Evolutionary conservation across 2,888 invertebrate genomes (phyloP).

Genomic region (Drosophila hawaiiensis): DNA sequence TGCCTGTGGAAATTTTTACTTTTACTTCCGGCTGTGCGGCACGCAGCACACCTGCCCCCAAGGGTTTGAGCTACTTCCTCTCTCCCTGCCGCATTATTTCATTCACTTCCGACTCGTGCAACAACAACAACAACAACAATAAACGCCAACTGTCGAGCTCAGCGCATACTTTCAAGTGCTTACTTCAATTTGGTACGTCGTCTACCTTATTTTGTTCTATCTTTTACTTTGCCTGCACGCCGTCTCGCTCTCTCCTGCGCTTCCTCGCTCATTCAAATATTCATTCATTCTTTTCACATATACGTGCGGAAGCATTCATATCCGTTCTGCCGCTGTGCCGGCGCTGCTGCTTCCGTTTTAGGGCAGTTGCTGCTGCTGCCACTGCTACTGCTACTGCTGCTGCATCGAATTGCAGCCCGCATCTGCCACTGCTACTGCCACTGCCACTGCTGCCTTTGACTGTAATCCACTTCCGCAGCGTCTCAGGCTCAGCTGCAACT

Average conservation of each 20-base stretch:
- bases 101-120: slow-evolving; percentile 49
- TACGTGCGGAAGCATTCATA: slow-evolving; percentile 80
- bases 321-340: slow-evolving; percentile 61
- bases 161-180: slow-evolving; percentile 40
- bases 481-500: slow-evolving; percentile 23
- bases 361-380: slow-evolving; percentile 30
- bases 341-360: slow-evolving; percentile 59
- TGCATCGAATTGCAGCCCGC: slow-evolving; percentile 58
- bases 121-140: slow-evolving; percentile 12
- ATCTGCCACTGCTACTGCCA: slow-evolving; percentile 47
- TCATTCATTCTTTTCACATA: slow-evolving; percentile 34
- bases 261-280: background rate
- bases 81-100: slow-evolving; percentile 15
- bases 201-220: slow-evolving; percentile 43
- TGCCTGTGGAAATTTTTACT: slow-evolving; percentile 37
- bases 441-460: slow-evolving; percentile 29
- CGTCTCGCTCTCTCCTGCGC: slow-evolving; percentile 5
- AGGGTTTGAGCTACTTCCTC: slow-evolving; percentile 35
- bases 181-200: slow-evolving; percentile 33
- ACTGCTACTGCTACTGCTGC: no score
- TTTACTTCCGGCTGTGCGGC: slow-evolving; percentile 47
- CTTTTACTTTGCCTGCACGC: slow-evolving; percentile 4
- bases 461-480: slow-evolving; percentile 62
- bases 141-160: slow-evolving; percentile 9
- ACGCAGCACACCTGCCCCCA: slow-evolving; percentile 48